Evolutionary conservation across 2,888 invertebrate species (phyloP).

Genomic region (Apodemia duryi): DNA sequence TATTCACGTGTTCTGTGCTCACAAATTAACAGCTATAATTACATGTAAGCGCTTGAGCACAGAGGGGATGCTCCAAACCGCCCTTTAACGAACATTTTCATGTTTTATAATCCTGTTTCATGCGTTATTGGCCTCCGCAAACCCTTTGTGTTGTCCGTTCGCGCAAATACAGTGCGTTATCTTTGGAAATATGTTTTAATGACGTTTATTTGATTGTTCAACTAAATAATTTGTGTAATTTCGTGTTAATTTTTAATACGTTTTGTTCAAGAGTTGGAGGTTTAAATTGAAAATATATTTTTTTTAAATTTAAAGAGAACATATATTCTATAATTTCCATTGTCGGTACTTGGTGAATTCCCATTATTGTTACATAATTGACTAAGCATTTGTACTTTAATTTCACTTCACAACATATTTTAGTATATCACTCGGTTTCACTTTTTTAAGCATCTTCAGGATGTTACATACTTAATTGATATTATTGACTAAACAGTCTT

Average conservation of each 20-base stretch:
- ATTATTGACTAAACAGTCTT: too few species aligned
- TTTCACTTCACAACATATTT: too few species aligned
- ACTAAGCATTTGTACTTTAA: too few species aligned
- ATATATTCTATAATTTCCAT: too few species aligned
- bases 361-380: too few species aligned
- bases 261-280: not conserved
- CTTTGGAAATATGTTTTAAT: constrained; percentile 21
- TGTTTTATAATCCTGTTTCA: constrained; percentile 76
- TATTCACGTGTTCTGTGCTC: constrained; percentile 11
- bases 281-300: not conserved
- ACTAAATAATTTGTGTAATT: constrained; percentile 24
- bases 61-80: constrained; percentile 43
- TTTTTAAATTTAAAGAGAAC: too few species aligned
- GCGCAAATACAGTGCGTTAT: constrained; percentile 43
- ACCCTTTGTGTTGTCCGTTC: constrained; percentile 54
- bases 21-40: constrained; percentile 72
- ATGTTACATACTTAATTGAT: too few species aligned
- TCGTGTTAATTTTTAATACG: constrained; percentile 14
- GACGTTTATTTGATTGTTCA: constrained; percentile 28
- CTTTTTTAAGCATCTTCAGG: too few species aligned
- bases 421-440: too few species aligned
- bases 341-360: too few species aligned
- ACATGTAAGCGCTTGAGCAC: constrained; percentile 45
- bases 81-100: constrained; percentile 70
- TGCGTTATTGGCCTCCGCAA: constrained; percentile 68